phyloP scores from a whole-genome alignment of 1,140 invertebrate species.

The Bombus superbus region DNA sequence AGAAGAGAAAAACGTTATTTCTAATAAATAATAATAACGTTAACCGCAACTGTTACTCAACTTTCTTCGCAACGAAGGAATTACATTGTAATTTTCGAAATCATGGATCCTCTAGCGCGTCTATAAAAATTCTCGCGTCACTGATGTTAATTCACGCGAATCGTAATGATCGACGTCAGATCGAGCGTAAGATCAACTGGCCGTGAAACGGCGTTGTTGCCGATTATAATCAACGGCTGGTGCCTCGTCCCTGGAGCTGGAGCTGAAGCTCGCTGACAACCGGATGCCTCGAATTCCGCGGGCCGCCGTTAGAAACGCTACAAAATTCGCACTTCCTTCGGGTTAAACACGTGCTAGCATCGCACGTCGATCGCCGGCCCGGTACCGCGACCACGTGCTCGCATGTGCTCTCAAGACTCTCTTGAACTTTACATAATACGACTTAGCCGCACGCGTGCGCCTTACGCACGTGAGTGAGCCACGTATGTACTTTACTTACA shows the following conservation, averaged over 20 bases:
- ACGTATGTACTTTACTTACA: constrained; percentile 18
- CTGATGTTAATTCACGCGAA: neutral
- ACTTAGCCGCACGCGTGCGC: constrained; percentile 47
- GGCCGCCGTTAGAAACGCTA: constrained; percentile 1
- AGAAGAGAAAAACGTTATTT: no score
- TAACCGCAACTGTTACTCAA: neutral
- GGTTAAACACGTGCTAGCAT: constrained; percentile 53
- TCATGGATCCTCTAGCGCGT: neutral
- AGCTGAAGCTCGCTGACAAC: neutral
- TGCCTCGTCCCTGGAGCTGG: no score
- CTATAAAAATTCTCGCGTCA: neutral
- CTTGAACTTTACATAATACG: constrained; percentile 62
- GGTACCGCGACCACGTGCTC: constrained; percentile 51
- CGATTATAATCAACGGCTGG: no score
- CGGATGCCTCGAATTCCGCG: constrained; percentile 2
- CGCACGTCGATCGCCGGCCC: constrained; percentile 20
- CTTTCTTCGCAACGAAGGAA: neutral
- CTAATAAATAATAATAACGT: no score
- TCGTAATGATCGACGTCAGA: neutral
- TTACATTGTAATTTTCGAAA: neutral
- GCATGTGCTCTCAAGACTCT: neutral
- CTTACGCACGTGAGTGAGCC: constrained; percentile 53
- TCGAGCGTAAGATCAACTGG: neutral
- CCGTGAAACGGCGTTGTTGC: no score
- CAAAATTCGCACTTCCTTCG: constrained; percentile 24